A percentile compares a stretch with the other conserved stretches of the same genome.
Conservation (phyloP, 2,113 vertebrate species). For the Psilopogon haemacephalus region DNA sequence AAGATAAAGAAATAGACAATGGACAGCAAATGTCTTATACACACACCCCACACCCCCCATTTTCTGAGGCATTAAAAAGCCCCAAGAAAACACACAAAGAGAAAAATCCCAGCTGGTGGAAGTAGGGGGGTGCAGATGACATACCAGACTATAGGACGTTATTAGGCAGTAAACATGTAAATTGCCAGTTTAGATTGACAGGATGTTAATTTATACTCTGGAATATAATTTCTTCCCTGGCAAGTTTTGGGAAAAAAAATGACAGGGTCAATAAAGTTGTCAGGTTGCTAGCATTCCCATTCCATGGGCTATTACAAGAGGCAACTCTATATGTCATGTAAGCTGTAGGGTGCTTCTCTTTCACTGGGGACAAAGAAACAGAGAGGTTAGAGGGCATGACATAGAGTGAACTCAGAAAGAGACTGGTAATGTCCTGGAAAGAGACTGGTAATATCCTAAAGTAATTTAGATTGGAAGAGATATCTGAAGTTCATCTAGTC, state of each 20-base stretch:
- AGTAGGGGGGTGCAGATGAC: background rate
- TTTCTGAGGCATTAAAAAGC: background rate
- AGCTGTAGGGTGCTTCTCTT: background rate
- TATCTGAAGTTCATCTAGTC: no score
- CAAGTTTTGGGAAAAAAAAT: background rate
- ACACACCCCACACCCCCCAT: no score
- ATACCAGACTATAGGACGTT: background rate
- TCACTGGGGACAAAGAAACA: background rate
- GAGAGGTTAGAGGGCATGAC: background rate
- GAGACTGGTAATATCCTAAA: background rate
- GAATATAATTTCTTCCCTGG: background rate
- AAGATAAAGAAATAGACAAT: background rate
- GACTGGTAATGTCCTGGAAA: background rate
- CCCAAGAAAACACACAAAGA: background rate
- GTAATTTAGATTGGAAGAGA: background rate
- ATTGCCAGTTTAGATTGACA: background rate
- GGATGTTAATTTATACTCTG: background rate
- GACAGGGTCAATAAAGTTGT: background rate
- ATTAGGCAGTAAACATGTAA: background rate
- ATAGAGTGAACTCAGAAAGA: background rate
- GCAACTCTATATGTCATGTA: background rate
- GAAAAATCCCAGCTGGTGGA: background rate
- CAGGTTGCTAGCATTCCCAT: fast-evolving
- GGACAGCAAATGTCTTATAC: background rate
- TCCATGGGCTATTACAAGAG: background rate